Conservation (phyloP, 1,140 invertebrate genomes). For the Hycleus phaleratus region DNA sequence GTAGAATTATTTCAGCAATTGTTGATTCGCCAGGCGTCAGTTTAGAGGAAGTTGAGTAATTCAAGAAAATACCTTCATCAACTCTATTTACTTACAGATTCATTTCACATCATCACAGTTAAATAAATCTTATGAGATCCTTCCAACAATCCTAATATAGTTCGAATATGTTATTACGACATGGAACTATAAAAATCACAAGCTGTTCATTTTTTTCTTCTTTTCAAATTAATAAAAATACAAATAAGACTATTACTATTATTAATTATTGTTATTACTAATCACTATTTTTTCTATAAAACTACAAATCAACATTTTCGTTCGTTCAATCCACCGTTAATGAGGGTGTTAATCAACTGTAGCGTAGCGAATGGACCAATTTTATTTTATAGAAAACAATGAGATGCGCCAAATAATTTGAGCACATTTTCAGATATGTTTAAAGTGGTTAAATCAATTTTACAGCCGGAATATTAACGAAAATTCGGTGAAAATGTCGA, state of each 20-base stretch:
- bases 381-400: no score
- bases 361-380: no score
- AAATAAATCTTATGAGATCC: conserved; percentile 5
- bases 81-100: not conserved
- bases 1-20: not conserved
- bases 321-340: conserved; percentile 1
- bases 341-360: not conserved
- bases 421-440: not conserved
- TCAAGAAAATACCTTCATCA: no score
- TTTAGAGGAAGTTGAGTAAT: not conserved
- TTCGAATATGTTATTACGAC: conserved; percentile 1
- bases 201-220: not conserved
- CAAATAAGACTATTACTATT: conserved; percentile 2
- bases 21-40: not conserved
- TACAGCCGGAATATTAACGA: not conserved
- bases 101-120: no score
- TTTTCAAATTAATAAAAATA: not conserved
- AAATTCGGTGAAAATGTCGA: not conserved
- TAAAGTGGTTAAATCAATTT: no score
- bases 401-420: no score
- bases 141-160: conserved; percentile 10
- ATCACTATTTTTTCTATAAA: conserved; percentile 5
- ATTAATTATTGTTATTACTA: conserved; percentile 8
- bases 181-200: conserved; percentile 6
- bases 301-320: conserved; percentile 8